phyloP scores from a whole-genome alignment of 2,797 vertebrate genomes.

The Eupleurogrammus muticus region DNA sequence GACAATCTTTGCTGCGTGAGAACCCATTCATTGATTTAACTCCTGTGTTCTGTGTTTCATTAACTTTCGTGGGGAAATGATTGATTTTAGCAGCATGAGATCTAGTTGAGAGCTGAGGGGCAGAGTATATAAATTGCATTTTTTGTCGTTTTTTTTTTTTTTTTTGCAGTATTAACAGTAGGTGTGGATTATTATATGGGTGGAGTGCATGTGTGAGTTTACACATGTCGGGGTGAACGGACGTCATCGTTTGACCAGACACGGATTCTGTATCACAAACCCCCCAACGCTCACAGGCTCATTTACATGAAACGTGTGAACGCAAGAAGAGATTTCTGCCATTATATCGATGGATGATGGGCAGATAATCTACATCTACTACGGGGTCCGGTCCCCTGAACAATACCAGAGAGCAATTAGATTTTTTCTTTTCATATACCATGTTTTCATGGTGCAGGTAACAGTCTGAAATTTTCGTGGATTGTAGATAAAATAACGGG shows the following conservation, averaged over 20 bases:
- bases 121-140: constrained; percentile 51
- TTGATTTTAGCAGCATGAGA: constrained; percentile 63
- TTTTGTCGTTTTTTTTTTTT: constrained; percentile 9
- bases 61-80: constrained; percentile 67
- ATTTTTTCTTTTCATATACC: no score
- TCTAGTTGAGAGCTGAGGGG: constrained; percentile 54
- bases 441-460: no score
- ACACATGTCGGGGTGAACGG: constrained; percentile 42
- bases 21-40: constrained; percentile 62
- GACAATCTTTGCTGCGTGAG: constrained; percentile 27
- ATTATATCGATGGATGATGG: constrained; percentile 39
- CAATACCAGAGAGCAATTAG: no score
- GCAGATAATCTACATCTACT: constrained; percentile 53
- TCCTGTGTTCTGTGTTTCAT: constrained; percentile 68
- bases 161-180: constrained; percentile 55
- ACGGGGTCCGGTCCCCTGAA: no score
- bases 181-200: constrained; percentile 30
- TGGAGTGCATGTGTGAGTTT: constrained; percentile 22
- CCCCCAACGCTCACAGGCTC: constrained; percentile 4
- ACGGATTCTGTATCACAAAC: constrained; percentile 3
- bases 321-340: constrained; percentile 41
- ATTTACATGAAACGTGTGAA: constrained; percentile 32
- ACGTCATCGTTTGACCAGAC: constrained; percentile 31
- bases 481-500: no score
- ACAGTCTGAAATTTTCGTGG: no score